phyloP scores from a whole-genome alignment of 64 coral and sea anemone species.

The Pachyseris speciosa region DNA sequence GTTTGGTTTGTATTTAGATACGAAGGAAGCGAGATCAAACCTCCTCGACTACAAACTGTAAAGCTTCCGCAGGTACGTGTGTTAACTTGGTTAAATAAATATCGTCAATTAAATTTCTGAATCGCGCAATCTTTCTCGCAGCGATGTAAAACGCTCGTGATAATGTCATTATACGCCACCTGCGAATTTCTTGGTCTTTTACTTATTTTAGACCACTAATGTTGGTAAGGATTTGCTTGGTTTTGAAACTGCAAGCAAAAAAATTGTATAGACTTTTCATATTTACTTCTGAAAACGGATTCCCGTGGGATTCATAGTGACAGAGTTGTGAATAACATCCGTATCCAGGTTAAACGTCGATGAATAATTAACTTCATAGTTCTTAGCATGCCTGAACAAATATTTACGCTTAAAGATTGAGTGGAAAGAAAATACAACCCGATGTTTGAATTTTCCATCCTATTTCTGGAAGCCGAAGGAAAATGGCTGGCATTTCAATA shows the following conservation, averaged over 20 bases:
- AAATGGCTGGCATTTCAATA: too few species aligned
- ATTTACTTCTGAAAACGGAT: neutral
- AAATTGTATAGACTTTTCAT: neutral
- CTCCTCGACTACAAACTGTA: neutral
- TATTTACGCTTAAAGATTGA: neutral
- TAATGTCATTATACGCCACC: neutral
- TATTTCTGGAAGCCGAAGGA: neutral
- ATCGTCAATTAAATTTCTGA: neutral
- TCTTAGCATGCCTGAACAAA: neutral
- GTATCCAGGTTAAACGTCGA: neutral
- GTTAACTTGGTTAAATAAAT: neutral
- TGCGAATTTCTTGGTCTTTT: neutral
- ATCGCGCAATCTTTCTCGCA: neutral
- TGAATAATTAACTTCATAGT: neutral
- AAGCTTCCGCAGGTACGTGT: slow-evolving; percentile 3
- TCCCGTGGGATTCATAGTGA: neutral
- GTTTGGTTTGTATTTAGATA: neutral
- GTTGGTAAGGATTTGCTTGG: neutral
- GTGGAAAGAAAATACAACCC: neutral
- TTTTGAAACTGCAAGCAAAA: neutral
- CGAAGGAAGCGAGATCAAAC: neutral
- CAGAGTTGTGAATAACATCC: neutral
- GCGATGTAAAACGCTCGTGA: neutral
- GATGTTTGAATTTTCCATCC: neutral
- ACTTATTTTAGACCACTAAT: neutral